Base-by-base conservation (phyloP, 2,888 invertebrate genomes). In the Pachycephus smyrnensis region DNA sequence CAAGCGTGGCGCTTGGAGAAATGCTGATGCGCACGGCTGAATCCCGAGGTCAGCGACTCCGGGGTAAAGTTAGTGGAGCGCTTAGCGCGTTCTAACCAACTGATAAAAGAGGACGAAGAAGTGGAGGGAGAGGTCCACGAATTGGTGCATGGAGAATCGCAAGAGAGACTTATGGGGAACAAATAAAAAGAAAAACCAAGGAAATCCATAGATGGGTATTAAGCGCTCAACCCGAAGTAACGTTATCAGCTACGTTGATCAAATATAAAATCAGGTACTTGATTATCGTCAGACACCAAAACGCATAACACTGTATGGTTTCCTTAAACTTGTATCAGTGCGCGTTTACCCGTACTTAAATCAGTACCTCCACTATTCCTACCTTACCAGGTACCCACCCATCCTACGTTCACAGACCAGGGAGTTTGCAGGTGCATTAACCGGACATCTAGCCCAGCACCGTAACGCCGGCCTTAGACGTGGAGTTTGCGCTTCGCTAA, bases 21-120 rank as follows among this genome's bases (percentile, higher is more conserved):
- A 87, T 87, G 86, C 82, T 88, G 90, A 90, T 90, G 89, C 91
- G 90, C 90, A 89, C 90, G 89, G 90, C 88, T 91, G 91, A 89
- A 87, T 88, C 68, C 87, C 82, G 90, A 90, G 91, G 91, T 91
- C 91, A 91, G 89, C 90, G 91, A 91, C 91, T 90, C 88, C 86
- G 82, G 86, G 87, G 83, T 79, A 86, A 87, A 91, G 91, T 91
- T 91, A 91, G 89, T 90, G 90, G 90, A 91, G 91, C 91, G 91
- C 89, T 90, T 86, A 88, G 78, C 87, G 88, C 85, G 86, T 83
- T 84, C 85, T 86, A 84, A 32, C 83, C 86, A 83, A 78, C 80
- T 79, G 82, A 55, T 55, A 55, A 55, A 23, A 23, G 40, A 55
- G 40, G 40, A 23, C 2, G 4, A 23, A 1, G 23, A 9, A 15